Conservation (phyloP, 2,797 vertebrate genomes). For the Micromesistius poutassou region DNA sequence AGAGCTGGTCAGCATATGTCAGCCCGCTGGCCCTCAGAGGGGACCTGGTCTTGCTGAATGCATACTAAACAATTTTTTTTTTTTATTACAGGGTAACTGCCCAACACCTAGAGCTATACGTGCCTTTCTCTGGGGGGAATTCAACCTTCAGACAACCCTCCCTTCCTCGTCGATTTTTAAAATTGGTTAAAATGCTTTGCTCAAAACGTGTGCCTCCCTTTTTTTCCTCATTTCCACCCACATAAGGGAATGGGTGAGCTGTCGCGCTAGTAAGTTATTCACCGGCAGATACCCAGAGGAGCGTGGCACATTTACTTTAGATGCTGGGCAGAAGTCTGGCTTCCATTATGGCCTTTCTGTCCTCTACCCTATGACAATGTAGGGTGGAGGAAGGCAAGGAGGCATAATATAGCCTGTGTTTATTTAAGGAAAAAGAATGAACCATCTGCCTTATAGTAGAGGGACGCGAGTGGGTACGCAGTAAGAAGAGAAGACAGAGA, state of each 20-base stretch:
- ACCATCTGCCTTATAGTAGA: neutral
- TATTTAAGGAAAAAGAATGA: neutral
- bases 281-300: neutral
- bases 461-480: neutral
- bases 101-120: neutral
- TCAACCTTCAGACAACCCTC: neutral
- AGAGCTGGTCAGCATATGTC: conserved; percentile 23
- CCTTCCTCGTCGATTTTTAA: neutral
- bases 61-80: neutral
- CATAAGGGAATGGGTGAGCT: neutral
- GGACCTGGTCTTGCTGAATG: conserved; percentile 9
- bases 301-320: neutral
- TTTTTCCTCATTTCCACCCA: neutral
- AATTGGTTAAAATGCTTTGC: neutral
- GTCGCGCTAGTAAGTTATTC: neutral
- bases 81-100: conserved; percentile 9
- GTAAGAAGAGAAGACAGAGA: too few relatives aligned
- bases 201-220: neutral
- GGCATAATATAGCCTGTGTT: neutral
- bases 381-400: neutral
- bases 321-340: neutral
- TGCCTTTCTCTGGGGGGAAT: neutral
- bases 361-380: neutral
- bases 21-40: neutral
- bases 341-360: neutral